Base-by-base conservation (phyloP, 1,140 invertebrate genomes). In the Paraescarpia echinospica region DNA sequence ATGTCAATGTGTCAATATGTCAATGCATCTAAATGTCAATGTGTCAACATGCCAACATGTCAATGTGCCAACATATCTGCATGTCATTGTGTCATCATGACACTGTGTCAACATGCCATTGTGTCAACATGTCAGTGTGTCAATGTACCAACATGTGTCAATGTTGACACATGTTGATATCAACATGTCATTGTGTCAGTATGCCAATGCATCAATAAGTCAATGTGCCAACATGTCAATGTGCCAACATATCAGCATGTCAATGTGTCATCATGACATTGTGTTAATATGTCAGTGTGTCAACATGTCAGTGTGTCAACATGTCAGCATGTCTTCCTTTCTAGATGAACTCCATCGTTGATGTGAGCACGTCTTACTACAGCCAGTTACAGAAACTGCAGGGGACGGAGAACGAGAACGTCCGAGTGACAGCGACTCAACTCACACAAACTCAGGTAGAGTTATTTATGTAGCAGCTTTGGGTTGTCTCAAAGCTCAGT, bases 371-470 rank as follows among this genome's bases (percentile, higher is more conserved):
- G 59, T 96, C 97, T 18, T 97, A 97, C 92, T 97, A 97, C 94
- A 96, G 96, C 92, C 97, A 98, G 94, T 94, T 97, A 41, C 97
- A 97, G 94, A 96, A 97, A 94, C 95, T 97, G n/a, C 95, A 97
- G 94, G 97, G 97, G 48, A 95, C 96, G 88, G 96, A 96, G 90
- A 96, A 95, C 93, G 96, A 96, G 59, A 97, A 97, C 95, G 94
- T 96, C 22, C 95, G 96, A 93, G 96, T 96, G 31, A 96, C 96
- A 12, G 95, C 96, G 41, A 96, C 97, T 92, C 95, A 95, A 90
- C 95, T 95, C 92, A 94, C 94, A 92, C 94, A 95, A 59, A 93
- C 89, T 92, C 92, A 93, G 92, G 59, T 77, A 77, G 27, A 77
- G 8, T 27, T 77, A 18, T 27, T 31, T 77, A 18, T 41, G 34